phyloP scores from a whole-genome alignment of 35 echinoderm and acorn worm species.

The Lytechinus variegatus region DNA sequence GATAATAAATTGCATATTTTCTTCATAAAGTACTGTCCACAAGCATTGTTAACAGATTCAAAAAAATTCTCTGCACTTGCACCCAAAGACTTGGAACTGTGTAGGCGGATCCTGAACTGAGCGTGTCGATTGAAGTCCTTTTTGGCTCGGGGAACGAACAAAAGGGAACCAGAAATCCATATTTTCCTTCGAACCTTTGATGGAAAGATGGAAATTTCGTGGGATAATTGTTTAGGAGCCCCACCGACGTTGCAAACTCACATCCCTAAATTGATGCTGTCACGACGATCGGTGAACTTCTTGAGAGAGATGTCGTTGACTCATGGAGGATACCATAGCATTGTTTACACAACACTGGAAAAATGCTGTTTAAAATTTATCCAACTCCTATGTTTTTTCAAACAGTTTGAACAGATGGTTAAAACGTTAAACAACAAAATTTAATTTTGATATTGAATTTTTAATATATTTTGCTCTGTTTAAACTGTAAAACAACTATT shows the following conservation, averaged over 20 bases:
- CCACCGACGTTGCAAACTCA: not conserved
- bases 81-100: not conserved
- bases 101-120: not conserved
- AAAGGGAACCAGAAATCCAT: constrained; percentile 7
- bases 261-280: not conserved
- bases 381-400: too few relatives aligned
- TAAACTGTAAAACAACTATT: too few relatives aligned
- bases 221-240: not conserved
- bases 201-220: not conserved
- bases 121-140: not conserved
- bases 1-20: too few relatives aligned
- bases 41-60: too few relatives aligned
- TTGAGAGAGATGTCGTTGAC: not conserved
- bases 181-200: not conserved
- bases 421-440: too few relatives aligned
- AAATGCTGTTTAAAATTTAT: too few relatives aligned
- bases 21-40: too few relatives aligned
- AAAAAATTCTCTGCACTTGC: not conserved
- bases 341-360: not conserved
- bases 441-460: too few relatives aligned
- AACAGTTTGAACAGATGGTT: too few relatives aligned
- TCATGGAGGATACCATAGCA: not conserved
- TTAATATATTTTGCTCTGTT: too few relatives aligned
- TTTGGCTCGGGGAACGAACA: not conserved
- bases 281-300: not conserved